Percentiles rank a stretch among this genome's conserved stretches.
Evolutionary conservation across 2,797 vertebrate species (phyloP).

Genomic region (Eutrigla gurnardus): DNA sequence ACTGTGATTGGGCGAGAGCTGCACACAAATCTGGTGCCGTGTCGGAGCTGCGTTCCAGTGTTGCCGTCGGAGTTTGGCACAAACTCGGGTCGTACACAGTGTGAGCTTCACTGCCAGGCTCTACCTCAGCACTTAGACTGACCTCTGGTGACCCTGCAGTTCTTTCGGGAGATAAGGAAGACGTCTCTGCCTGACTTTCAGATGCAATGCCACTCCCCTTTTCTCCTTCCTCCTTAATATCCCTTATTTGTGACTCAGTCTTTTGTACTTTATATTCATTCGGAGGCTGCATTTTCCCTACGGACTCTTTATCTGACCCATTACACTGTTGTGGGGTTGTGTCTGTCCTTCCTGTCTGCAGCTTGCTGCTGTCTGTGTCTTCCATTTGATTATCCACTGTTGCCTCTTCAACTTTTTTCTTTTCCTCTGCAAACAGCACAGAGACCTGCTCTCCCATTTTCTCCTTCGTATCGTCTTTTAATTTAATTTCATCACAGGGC

Average conservation of each 20-base stretch:
- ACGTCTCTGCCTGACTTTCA: slow-evolving; percentile 27
- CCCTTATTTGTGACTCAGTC: slow-evolving; percentile 43
- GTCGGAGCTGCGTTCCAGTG: slow-evolving; percentile 39
- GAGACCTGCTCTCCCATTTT: slow-evolving; percentile 34
- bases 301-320: slow-evolving; percentile 57
- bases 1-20: slow-evolving; percentile 60
- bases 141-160: slow-evolving; percentile 35
- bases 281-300: slow-evolving; percentile 52
- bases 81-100: slow-evolving; percentile 49
- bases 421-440: slow-evolving; percentile 33
- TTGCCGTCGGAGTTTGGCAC: slow-evolving; percentile 47
- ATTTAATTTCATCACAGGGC: slow-evolving; percentile 34
- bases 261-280: slow-evolving; percentile 34
- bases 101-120: slow-evolving; percentile 37
- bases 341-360: slow-evolving; percentile 46
- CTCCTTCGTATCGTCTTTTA: slow-evolving; percentile 29
- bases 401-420: slow-evolving; percentile 36
- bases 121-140: slow-evolving; percentile 19
- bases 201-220: slow-evolving; percentile 15
- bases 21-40: slow-evolving; percentile 29
- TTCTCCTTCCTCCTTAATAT: slow-evolving; percentile 44
- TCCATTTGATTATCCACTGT: slow-evolving; percentile 52
- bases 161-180: slow-evolving; percentile 27
- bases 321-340: slow-evolving; percentile 43
- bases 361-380: slow-evolving; percentile 46